Percentiles rank a stretch among this genome's conserved stretches.
phyloP scores from a whole-genome alignment of 2,113 vertebrate species.

The Psophia crepitans region DNA sequence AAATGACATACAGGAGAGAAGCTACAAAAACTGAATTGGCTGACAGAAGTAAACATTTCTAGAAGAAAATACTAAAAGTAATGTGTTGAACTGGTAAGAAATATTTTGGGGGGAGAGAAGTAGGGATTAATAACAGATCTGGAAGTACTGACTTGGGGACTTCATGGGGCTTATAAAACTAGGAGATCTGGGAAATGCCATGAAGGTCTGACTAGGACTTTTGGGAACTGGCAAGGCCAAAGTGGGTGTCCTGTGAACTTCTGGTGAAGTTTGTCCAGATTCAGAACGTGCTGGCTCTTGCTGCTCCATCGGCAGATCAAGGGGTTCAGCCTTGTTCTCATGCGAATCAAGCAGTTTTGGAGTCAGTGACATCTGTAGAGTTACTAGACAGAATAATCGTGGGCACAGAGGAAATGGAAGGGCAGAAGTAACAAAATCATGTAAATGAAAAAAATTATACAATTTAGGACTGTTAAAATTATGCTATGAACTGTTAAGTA shows the following conservation, averaged over 20 bases:
- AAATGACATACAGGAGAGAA: constrained; percentile 45
- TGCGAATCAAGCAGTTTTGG: constrained; percentile 70
- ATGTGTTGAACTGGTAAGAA: constrained; percentile 15
- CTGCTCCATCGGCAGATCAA: constrained; percentile 52
- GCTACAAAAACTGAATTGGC: constrained; percentile 44
- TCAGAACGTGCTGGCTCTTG: constrained; percentile 65
- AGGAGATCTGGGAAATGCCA: constrained; percentile 72
- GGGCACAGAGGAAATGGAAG: constrained; percentile 71
- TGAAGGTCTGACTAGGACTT: constrained; percentile 74
- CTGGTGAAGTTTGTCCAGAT: constrained; percentile 67
- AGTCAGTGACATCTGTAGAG: constrained; percentile 79
- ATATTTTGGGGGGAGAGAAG: constrained; percentile 15
- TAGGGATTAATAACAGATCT: constrained; percentile 67
- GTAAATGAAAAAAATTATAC: constrained; percentile 32
- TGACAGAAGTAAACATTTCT: constrained; percentile 47
- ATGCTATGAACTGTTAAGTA: constrained; percentile 23
- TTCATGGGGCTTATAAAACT: constrained; percentile 80
- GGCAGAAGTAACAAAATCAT: constrained; percentile 57
- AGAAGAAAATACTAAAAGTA: constrained; percentile 53
- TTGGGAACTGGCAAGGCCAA: constrained; percentile 73
- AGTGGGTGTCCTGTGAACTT: constrained; percentile 65
- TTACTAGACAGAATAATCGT: constrained; percentile 74
- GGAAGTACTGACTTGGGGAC: constrained; percentile 82
- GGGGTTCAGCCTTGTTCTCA: constrained; percentile 62
- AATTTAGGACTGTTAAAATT: constrained; percentile 37